phyloP scores from a whole-genome alignment of 2,113 vertebrate species.

The Sebastes schlegelii region DNA sequence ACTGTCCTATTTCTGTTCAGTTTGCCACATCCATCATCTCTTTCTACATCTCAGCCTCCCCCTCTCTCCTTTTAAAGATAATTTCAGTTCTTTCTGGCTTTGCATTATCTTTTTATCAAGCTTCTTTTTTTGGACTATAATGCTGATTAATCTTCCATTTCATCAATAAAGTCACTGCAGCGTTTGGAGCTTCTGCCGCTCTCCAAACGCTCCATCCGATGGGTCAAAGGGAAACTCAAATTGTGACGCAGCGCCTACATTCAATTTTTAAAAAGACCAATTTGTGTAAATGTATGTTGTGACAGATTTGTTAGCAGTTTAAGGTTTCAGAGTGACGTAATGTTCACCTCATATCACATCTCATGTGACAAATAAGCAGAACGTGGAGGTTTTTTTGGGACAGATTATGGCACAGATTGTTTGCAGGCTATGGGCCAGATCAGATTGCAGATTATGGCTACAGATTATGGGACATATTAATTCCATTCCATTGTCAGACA shows the following conservation, averaged over 20 bases:
- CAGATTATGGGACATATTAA: slow-evolving; percentile 28
- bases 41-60: neutral
- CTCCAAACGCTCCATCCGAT: neutral
- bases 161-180: neutral
- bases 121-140: neutral
- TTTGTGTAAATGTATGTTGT: neutral
- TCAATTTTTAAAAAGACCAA: neutral
- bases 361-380: neutral
- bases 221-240: neutral
- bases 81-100: neutral
- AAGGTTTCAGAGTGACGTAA: neutral
- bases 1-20: neutral
- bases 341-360: neutral
- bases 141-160: neutral
- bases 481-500: slow-evolving; percentile 49
- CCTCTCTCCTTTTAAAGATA: neutral
- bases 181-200: neutral
- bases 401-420: slow-evolving; percentile 21
- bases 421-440: neutral
- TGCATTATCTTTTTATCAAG: neutral
- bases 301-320: neutral
- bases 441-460: slow-evolving; percentile 20
- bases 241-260: neutral
- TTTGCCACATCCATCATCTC: neutral
- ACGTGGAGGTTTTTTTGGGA: neutral